Evolutionary conservation across 2,113 vertebrate species (phyloP).

Genomic region (Xiphophorus hellerii): DNA sequence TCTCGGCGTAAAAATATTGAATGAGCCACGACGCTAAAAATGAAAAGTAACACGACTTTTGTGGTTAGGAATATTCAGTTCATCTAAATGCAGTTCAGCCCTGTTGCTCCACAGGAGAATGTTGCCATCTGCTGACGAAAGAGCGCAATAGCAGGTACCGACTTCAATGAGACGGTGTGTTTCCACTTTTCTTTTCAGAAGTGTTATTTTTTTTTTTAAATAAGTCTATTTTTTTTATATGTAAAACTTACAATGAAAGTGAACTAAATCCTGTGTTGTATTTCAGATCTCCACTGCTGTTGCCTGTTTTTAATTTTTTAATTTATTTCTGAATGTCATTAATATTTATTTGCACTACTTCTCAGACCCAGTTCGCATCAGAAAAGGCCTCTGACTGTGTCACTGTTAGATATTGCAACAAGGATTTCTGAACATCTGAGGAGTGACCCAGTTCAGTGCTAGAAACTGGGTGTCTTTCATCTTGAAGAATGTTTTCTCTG

Average conservation of each 20-base stretch:
- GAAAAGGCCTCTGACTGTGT: slow-evolving; percentile 65
- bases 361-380: slow-evolving; percentile 65
- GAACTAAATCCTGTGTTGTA: slow-evolving; percentile 3
- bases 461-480: slow-evolving; percentile 43
- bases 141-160: not conserved
- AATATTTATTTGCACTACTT: slow-evolving; percentile 69
- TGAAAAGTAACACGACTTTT: slow-evolving; percentile 24
- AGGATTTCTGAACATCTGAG: slow-evolving; percentile 69
- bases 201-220: not conserved
- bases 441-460: slow-evolving; percentile 65
- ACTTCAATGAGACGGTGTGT: not conserved
- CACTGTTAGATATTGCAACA: slow-evolving; percentile 61
- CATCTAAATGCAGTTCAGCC: slow-evolving; percentile 43
- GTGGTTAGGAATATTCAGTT: slow-evolving; percentile 60
- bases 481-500: slow-evolving; percentile 44
- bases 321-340: slow-evolving; percentile 15
- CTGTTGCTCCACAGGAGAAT: slow-evolving; percentile 27
- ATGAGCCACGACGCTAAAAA: slow-evolving; percentile 39
- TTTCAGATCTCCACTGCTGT: slow-evolving; percentile 3
- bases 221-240: not conserved
- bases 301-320: slow-evolving; percentile 22
- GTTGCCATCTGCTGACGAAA: slow-evolving; percentile 70
- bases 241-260: not conserved
- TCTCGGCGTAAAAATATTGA: slow-evolving; percentile 40
- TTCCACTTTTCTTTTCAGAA: not conserved